A percentile compares a stretch with the other conserved stretches of the same genome.
Conservation (phyloP, 1,140 invertebrate genomes). For the Charaxes varanes region DNA sequence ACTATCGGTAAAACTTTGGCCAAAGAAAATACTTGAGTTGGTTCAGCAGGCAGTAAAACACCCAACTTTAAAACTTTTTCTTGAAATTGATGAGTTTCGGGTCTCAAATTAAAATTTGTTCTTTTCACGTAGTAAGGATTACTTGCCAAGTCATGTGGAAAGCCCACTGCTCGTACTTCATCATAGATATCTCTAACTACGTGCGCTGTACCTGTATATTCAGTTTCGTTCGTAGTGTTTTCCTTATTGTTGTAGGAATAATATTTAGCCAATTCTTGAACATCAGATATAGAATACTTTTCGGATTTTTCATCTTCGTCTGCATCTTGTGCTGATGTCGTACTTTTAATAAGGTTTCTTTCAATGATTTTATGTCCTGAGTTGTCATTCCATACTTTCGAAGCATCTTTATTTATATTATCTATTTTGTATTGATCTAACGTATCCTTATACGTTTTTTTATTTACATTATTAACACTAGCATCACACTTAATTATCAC, state of each 20-base stretch:
- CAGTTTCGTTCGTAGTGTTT: conserved; percentile 21
- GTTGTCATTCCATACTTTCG: conserved; percentile 17
- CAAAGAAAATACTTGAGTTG: conserved; percentile 78
- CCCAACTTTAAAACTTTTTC: conserved; percentile 76
- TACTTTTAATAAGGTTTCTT: conserved; percentile 26
- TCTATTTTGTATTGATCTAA: conserved; percentile 18
- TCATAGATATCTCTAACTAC: conserved; percentile 63
- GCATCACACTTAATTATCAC: conserved; percentile 67
- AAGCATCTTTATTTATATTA: conserved; percentile 15
- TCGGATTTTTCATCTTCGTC: conserved; percentile 35
- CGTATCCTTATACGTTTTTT: conserved; percentile 29
- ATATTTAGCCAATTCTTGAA: conserved; percentile 38
- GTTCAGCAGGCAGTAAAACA: conserved; percentile 80
- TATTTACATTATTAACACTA: conserved; percentile 55
- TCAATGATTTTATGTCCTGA: conserved; percentile 17
- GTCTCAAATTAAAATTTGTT: conserved; percentile 55
- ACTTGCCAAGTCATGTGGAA: conserved; percentile 47
- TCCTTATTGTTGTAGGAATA: conserved; percentile 43
- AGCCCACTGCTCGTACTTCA: conserved; percentile 68
- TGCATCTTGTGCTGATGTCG: conserved; percentile 26
- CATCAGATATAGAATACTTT: conserved; percentile 33
- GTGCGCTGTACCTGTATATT: conserved; percentile 1
- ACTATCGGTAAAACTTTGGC: conserved; percentile 84
- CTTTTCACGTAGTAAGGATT: conserved; percentile 55
- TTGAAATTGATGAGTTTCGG: conserved; percentile 38